phyloP scores from a whole-genome alignment of 2,888 invertebrate species.

The Phrixothrix hirtus region DNA sequence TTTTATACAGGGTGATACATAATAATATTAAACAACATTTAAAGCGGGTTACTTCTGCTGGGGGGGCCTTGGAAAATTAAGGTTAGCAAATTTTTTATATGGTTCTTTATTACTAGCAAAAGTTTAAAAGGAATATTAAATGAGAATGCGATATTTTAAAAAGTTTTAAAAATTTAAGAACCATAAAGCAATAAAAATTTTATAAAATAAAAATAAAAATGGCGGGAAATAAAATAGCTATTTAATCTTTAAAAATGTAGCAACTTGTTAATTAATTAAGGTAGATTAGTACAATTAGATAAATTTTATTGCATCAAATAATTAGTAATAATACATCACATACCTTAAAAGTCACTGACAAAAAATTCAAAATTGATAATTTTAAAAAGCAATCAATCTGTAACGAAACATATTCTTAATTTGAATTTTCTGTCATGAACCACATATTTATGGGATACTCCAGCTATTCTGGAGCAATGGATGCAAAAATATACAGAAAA shows the following conservation, averaged over 20 bases:
- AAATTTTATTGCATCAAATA: neutral
- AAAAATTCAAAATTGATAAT: constrained; percentile 26
- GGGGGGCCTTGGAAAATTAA: constrained; percentile 27
- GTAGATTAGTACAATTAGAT: too few species aligned
- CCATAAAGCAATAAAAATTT: neutral
- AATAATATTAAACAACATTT: constrained; percentile 5
- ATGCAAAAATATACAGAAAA: constrained; percentile 22
- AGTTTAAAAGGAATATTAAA: neutral
- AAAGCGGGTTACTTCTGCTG: constrained; percentile 51
- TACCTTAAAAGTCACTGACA: constrained; percentile 23
- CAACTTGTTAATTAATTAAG: constrained; percentile 11
- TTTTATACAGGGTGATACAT: constrained; percentile 5
- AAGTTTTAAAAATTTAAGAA: neutral
- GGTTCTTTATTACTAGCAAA: constrained; percentile 43
- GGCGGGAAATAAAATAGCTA: too few species aligned
- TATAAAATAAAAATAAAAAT: too few species aligned
- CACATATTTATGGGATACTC: constrained; percentile 12
- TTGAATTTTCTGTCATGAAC: constrained; percentile 23
- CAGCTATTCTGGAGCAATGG: constrained; percentile 22
- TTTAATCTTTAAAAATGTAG: too few species aligned
- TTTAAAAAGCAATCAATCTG: too few species aligned
- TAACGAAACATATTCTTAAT: too few species aligned
- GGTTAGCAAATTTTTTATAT: constrained; percentile 34
- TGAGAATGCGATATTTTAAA: neutral
- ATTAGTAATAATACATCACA: constrained; percentile 13